These are phyloP conservation scores for Microctonus brassicae DNA, from an alignment of 2,888 invertebrate species.

Conservation along the genomic window DNA sequence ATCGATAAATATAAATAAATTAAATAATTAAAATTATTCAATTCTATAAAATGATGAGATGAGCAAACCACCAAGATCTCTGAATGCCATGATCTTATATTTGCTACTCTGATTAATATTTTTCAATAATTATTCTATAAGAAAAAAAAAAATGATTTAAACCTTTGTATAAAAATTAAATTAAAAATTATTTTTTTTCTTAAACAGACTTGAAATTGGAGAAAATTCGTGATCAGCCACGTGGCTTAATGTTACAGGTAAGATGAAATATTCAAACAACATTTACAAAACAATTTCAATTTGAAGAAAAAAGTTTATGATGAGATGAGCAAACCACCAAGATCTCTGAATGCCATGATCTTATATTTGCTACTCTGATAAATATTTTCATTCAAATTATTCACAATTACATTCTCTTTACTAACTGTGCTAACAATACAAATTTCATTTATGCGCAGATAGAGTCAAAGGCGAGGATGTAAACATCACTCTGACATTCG, in stretches of 20 bases:
- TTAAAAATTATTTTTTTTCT: no score
- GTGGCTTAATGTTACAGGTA: no score
- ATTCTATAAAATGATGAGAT: slow-evolving; percentile 38
- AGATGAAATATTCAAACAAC: no score
- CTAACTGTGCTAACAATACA: not conserved
- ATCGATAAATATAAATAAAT: no score
- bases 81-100: slow-evolving; percentile 48
- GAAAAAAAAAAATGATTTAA: no score
- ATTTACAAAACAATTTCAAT: no score
- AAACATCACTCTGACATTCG: not conserved
- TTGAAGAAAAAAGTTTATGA: slow-evolving; percentile 9
- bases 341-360: slow-evolving; percentile 48
- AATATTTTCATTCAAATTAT: not conserved
- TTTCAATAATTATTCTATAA: no score
- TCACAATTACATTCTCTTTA: not conserved
- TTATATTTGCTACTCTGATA: slow-evolving; percentile 48
- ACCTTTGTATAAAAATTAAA: no score
- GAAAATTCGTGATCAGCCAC: no score
- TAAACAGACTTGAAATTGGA: no score
- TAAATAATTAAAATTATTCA: no score
- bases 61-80: slow-evolving; percentile 43
- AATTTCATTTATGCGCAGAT: not conserved
- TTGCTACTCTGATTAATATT: slow-evolving; percentile 45
- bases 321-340: slow-evolving; percentile 41
- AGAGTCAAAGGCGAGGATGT: not conserved